Evolutionary conservation across 2,113 vertebrate species (phyloP), one percentile per base, ranked within the genome.

Genomic region (Cynocephalus volans): DNA sequence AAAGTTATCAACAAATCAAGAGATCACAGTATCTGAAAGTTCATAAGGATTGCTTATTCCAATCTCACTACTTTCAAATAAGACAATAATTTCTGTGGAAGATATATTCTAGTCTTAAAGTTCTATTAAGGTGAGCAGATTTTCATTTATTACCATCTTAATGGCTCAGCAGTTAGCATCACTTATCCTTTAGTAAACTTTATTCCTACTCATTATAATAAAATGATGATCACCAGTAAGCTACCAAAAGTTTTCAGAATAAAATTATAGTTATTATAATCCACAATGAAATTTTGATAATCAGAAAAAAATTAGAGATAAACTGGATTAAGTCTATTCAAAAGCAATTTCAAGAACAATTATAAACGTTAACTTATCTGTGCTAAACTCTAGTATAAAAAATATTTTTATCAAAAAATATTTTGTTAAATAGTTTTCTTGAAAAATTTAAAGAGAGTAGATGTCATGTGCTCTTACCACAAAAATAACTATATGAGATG

Each of bases 311-410:
- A 48, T 3, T 36, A n/a, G n/a, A 77, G 41, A 85, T 56, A 88
- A 92, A 77, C 0, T 93, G 52, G 45, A 88, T 65, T 67, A 67
- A 67, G 41, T 41, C 41, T 41, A 41, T 41, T 41, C 41, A 77
- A 87, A 95, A 94, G 56, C 65, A 76, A 87, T 90, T 90, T 95
- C 33, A 79, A 92, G 62, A 83, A 95, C 5, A 95, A 84, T 89
- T 96, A 90, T 41, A 86, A 91, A 93, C 17, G 62, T 83, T 75
- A 92, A 93, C 23, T 77, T 86, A 93, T 21, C 9, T 95, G 3
- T 94, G 17, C 8, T 88, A 88, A 62, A 21, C 8, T 84, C 33
- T n/a, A 92, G 9, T 70, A 31, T 26, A 73, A 69, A 94, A 94
- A 96, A 77, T 58, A 91, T 60, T 90, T 33, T 90, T 64, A 45